Base-by-base conservation (phyloP, 2,113 vertebrate species). In the Anguilla rostrata region DNA sequence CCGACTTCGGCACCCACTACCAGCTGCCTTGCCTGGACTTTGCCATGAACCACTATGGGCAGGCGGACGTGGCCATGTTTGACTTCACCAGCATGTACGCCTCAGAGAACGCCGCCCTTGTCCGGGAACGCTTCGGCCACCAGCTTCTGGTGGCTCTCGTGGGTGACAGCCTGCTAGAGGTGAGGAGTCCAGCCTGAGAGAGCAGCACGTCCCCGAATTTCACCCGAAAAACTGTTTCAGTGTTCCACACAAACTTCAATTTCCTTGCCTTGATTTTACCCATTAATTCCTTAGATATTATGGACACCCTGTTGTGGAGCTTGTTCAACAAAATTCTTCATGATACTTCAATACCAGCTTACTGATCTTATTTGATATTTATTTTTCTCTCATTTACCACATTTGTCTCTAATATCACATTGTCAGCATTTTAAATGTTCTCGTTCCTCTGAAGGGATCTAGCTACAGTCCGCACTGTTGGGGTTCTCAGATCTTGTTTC, bases 1-100 rank as follows among this genome's bases (percentile, higher is more conserved):
- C 98, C 71, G 98, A 99, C 93, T 99, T 98, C 86, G 97, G 97
- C 91, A 99, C 98, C 85, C 96, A 98, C 90, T 99, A 99, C 92
- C 97, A 99, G 90, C 94, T 99, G 90, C 98, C 98, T 11, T 97
- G 97, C 1, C 94, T 99, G 89, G 98, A 99, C 91, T 99, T 96
- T 87, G 98, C 98, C 89, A 96, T 96, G 87, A 99, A 99, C 94
- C 98, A 99, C 93, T 96, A 96, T 0, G 96, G 96, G 78, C 97
- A 98, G 90, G 97, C 97, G 2, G 98, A 99, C 9, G 98, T 98
- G 86, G 98, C 98, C 49, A 99, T 99, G 98, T 99, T 99, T 46
- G 98, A 99, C 93, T 99, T 99, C 90, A 99, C 98, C 34, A 97
- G 94, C 92, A 99, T 99, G 98, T 96, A 99, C 2, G 98, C 98